Evolutionary conservation across 1,140 invertebrate species (phyloP), one percentile per base, ranked within the genome.

Genomic region (Drosophila trapezifrons): DNA sequence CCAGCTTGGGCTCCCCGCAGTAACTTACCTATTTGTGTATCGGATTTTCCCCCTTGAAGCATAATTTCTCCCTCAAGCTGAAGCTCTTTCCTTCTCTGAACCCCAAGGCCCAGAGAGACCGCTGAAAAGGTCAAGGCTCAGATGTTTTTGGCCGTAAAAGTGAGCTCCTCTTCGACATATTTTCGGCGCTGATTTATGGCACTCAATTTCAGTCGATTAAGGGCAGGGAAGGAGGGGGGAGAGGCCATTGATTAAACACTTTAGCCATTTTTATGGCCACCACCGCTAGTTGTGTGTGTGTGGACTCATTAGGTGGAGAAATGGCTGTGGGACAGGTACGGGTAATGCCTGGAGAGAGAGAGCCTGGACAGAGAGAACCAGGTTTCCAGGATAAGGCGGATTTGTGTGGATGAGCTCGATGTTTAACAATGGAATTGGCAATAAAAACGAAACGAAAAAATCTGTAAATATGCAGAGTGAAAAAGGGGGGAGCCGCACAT

Each of bases 181-280:
- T 76, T 86, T 81, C 59, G 45, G n/a, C 66, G 29, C 70, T 89
- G 84, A 87, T 87, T 89, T 87, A 87, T 89, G 69, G 65, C 76
- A 80, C 66, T 71, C 73, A 87, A 87, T 84, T 87, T 71, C 76
- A 62, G 82, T 75, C 76, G 75, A 84, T 77, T 85, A 56, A 45
- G 56, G 59, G 18, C 6, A n/a, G 25, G 35, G 9, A 20, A 9
- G 63, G 43, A 77, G 22, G 17, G 35, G 9, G 25, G 10, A 66
- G 43, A 77, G 22, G 17, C 38, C 27, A 49, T 71, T 87, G 82
- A 87, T 86, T 87, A 73, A 85, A 85, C 59, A 75, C 72, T 75
- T 64, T 75, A 75, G 40, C 70, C 47, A 65, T 46, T 75, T 75
- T 65, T 75, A 75, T 74, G 35, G 56, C 55, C 37, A 17, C n/a